A percentile compares a stretch with the other conserved stretches of the same genome.
These are phyloP conservation scores for Erpetoichthys calabaricus DNA, from an alignment of 2,797 vertebrate genomes.

Conservation along the genomic window DNA sequence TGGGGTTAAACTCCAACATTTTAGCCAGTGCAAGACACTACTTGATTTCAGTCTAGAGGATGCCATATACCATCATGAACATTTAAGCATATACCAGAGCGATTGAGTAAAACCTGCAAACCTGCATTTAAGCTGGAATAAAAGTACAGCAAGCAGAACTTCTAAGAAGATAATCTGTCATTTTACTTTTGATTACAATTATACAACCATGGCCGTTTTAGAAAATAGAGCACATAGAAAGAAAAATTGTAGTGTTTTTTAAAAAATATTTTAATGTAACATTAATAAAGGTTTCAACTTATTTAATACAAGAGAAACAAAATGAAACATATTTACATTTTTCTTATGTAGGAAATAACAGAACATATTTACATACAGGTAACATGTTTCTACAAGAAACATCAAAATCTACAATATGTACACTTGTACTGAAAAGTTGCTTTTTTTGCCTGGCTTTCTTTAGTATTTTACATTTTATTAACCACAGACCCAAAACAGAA, in stretches of 20 bases:
- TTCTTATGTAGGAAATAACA: conserved; percentile 48
- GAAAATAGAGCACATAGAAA: too few species aligned
- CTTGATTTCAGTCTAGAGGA: too few species aligned
- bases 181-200: too few species aligned
- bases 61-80: too few species aligned
- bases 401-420: conserved; percentile 73
- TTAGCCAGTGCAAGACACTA: too few species aligned
- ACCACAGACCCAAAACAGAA: neutral
- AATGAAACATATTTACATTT: conserved; percentile 62
- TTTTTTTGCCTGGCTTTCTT: conserved; percentile 18
- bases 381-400: conserved; percentile 74
- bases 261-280: conserved; percentile 80
- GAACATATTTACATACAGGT: conserved; percentile 63
- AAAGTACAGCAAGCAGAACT: too few species aligned
- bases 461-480: neutral
- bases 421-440: conserved; percentile 38
- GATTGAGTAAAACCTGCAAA: too few species aligned
- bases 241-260: conserved; percentile 40
- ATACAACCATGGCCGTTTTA: too few species aligned
- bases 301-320: conserved; percentile 74
- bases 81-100: too few species aligned
- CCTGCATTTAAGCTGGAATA: too few species aligned
- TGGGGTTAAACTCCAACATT: too few species aligned
- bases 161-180: too few species aligned
- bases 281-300: conserved; percentile 74